Base-by-base conservation (phyloP, 2,888 invertebrate genomes). In the Parascotia fuliginaria region DNA sequence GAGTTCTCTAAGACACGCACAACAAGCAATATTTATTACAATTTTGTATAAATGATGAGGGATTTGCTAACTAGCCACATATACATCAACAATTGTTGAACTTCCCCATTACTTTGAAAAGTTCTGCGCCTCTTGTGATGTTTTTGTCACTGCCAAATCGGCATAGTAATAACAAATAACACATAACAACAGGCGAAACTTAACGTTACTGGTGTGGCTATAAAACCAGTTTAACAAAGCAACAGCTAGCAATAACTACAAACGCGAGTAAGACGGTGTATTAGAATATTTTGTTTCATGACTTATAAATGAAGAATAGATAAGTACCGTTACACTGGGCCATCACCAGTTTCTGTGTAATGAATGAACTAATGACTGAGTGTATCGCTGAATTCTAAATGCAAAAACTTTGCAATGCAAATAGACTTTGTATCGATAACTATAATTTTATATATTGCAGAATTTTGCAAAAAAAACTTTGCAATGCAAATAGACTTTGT, bases 301-400 rank as follows among this genome's bases (percentile, higher is more conserved):
- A 68, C 65, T 72, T 70, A 67, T 65, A 67, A 75, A 67, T 42
- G 58, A 57, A 70, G 66, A 64, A 68, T 70, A 68, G 70, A 63
- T 61, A 60, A 46, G 37, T 61, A 65, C 74, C 73, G 73, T 73
- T 77, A 74, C 46, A 44, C 40, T 55, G 48, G 31, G 55, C 54
- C 55, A 61, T 70, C 60, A 70, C 59, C 58, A 66, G 57, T 61
- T 56, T 58, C 59, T 51, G 41, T 62, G 59, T 70, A 70, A 72
- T 72, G 59, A 64, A n/a, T n/a, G n/a, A n/a, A n/a, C n/a, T n/a
- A n/a, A n/a, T n/a, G n/a, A n/a, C n/a, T 72, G 59, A 64, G 61
- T 64, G 59, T 55, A 66, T 63, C 53, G 41, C 50, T 70, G 67
- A 63, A 68, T 66, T 55, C 39, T 53, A 53, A 62, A 58, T 44